Conservation (phyloP, 2,888 invertebrate species). For the Sphaerophoria rueppellii region DNA sequence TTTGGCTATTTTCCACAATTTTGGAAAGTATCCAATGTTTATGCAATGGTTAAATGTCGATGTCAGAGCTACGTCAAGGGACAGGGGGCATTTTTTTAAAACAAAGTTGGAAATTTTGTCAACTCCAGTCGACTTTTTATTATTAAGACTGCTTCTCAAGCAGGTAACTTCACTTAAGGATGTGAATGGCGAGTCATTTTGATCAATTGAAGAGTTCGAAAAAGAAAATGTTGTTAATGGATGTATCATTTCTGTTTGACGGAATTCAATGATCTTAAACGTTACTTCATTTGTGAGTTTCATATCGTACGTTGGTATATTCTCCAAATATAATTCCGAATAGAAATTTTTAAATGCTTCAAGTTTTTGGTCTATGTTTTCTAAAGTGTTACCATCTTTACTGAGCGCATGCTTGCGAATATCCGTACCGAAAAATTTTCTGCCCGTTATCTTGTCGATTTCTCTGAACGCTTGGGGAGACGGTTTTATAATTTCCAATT, state of each 20-base stretch:
- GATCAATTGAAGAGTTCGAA: background rate
- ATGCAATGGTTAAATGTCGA: slow-evolving; percentile 16
- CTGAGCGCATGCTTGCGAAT: slow-evolving; percentile 9
- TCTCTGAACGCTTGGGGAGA: slow-evolving; percentile 26
- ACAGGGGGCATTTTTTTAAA: slow-evolving; percentile 14
- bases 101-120: slow-evolving; percentile 22
- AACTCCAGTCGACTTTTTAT: slow-evolving; percentile 7
- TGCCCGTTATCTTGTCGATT: slow-evolving; percentile 22
- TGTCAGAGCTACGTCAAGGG: slow-evolving; percentile 6
- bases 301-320: slow-evolving; percentile 5
- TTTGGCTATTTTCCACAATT: slow-evolving; percentile 11
- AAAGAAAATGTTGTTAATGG: background rate
- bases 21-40: slow-evolving; percentile 3
- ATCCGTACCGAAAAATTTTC: slow-evolving; percentile 23
- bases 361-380: background rate
- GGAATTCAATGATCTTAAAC: background rate
- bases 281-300: background rate
- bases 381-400: background rate
- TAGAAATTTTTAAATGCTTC: slow-evolving; percentile 31
- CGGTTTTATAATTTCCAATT: slow-evolving; percentile 19
- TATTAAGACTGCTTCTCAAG: slow-evolving; percentile 15
- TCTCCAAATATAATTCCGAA: slow-evolving; percentile 5
- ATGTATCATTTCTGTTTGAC: background rate
- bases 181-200: slow-evolving; percentile 5
- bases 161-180: slow-evolving; percentile 2